Conservation (phyloP, 2,797 vertebrate genomes). For the Erpetoichthys calabaricus region DNA sequence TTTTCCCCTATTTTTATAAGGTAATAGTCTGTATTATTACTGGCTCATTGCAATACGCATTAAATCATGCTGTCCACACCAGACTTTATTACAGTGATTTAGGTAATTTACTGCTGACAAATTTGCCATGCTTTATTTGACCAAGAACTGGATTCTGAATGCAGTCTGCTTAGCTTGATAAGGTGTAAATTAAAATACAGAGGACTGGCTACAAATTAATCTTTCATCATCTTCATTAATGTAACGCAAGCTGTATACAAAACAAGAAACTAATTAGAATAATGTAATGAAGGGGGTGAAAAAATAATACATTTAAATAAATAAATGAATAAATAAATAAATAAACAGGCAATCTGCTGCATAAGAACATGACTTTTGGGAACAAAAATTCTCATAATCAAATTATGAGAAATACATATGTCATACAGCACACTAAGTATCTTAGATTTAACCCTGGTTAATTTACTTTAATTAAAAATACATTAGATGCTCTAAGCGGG, state of each 20-base stretch:
- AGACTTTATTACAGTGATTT: constrained; percentile 6
- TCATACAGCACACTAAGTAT: not conserved
- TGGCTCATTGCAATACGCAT: not conserved
- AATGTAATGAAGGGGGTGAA: not conserved
- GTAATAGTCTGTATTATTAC: not conserved
- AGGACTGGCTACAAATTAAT: constrained; percentile 4
- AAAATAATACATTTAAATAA: too few species aligned
- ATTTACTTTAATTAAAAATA: not conserved
- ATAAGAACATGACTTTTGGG: too few species aligned
- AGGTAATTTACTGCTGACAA: constrained; percentile 5
- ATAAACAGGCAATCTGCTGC: too few species aligned
- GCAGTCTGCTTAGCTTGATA: constrained; percentile 7
- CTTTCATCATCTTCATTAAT: constrained; percentile 2
- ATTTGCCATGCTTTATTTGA: constrained; percentile 5
- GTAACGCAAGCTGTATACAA: constrained; percentile 3
- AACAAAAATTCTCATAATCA: too few species aligned
- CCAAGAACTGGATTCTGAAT: constrained; percentile 7
- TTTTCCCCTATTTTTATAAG: not conserved
- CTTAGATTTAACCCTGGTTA: not conserved
- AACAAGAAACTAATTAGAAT: constrained; percentile 7
- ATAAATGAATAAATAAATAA: too few species aligned
- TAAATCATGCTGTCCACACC: constrained; percentile 5
- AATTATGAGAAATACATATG: too few species aligned
- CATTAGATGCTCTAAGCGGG: not conserved
- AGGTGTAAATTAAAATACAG: constrained; percentile 9